Evolutionary conservation across 2,113 vertebrate genomes (phyloP).

Genomic region (Ondatra zibethicus): DNA sequence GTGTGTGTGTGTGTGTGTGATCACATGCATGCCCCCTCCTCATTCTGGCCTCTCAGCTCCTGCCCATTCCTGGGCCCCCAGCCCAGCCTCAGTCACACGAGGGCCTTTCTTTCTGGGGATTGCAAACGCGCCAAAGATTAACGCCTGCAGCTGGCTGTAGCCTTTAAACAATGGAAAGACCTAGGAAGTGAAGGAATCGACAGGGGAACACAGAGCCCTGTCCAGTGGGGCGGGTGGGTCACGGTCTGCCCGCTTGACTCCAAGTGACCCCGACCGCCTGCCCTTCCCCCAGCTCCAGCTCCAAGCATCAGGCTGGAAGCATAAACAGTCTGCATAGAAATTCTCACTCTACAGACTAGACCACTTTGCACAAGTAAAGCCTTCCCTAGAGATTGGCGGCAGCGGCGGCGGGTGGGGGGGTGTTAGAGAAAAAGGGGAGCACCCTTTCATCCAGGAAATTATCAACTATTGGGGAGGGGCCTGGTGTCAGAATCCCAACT

Average conservation of each 20-base stretch:
- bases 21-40: constrained; percentile 15
- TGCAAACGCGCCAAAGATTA: constrained; percentile 88
- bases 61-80: neutral
- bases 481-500: neutral
- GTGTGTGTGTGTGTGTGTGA: neutral
- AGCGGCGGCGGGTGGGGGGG: neutral
- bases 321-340: constrained; percentile 64
- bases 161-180: constrained; percentile 86
- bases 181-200: constrained; percentile 86
- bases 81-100: constrained; percentile 74
- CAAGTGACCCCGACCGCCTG: constrained; percentile 69
- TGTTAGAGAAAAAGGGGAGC: neutral
- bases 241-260: constrained; percentile 80
- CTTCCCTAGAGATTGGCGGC: constrained; percentile 1
- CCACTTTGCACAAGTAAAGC: neutral
- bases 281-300: constrained; percentile 7
- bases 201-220: constrained; percentile 64
- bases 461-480: too few species aligned
- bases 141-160: constrained; percentile 85
- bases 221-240: constrained; percentile 84
- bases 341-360: constrained; percentile 59
- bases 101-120: constrained; percentile 83
- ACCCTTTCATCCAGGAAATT: neutral
- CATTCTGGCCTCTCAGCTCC: neutral
- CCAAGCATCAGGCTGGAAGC: constrained; percentile 27